These are phyloP conservation scores for Drosophila parabipectinata DNA, from an alignment of 1,140 invertebrate genomes.

Conservation along the genomic window DNA sequence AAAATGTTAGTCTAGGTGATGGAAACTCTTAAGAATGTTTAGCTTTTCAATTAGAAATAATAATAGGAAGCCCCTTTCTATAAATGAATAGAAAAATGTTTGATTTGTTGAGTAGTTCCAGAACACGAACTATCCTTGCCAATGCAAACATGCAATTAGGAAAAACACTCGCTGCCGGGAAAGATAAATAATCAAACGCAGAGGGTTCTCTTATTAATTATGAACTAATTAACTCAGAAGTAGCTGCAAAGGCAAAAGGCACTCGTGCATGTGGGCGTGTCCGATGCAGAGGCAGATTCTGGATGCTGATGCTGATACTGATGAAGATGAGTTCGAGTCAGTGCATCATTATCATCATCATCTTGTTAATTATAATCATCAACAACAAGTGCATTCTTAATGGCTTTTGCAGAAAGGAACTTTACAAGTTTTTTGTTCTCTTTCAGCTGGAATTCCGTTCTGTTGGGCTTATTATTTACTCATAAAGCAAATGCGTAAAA, in stretches of 20 bases:
- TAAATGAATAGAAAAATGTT: neutral
- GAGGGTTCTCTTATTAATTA: conserved; percentile 62
- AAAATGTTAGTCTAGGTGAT: neutral
- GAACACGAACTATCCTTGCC: conserved; percentile 4
- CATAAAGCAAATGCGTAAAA: conserved; percentile 64
- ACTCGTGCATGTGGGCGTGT: conserved; percentile 71
- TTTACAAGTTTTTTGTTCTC: conserved; percentile 42
- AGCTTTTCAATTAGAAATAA: too few relatives aligned
- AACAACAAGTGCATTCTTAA: conserved; percentile 70
- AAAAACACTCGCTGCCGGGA: conserved; percentile 28
- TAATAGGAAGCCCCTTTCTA: too few relatives aligned
- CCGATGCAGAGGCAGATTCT: conserved; percentile 34
- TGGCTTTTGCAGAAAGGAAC: conserved; percentile 45
- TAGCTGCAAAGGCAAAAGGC: conserved; percentile 27
- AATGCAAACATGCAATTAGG: conserved; percentile 59
- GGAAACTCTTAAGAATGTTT: too few relatives aligned
- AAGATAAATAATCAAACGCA: conserved; percentile 50
- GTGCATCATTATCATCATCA: conserved; percentile 29
- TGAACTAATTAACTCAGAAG: conserved; percentile 66
- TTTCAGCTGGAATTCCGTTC: neutral
- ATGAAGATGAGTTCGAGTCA: conserved; percentile 15
- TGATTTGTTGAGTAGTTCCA: conserved; percentile 5
- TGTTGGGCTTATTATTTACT: conserved; percentile 44
- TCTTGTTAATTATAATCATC: conserved; percentile 20
- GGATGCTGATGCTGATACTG: conserved; percentile 17